Percentiles rank a stretch among this genome's conserved stretches.
These are phyloP conservation scores for Pimephales promelas DNA, from an alignment of 2,113 vertebrate genomes.

Conservation along the genomic window DNA sequence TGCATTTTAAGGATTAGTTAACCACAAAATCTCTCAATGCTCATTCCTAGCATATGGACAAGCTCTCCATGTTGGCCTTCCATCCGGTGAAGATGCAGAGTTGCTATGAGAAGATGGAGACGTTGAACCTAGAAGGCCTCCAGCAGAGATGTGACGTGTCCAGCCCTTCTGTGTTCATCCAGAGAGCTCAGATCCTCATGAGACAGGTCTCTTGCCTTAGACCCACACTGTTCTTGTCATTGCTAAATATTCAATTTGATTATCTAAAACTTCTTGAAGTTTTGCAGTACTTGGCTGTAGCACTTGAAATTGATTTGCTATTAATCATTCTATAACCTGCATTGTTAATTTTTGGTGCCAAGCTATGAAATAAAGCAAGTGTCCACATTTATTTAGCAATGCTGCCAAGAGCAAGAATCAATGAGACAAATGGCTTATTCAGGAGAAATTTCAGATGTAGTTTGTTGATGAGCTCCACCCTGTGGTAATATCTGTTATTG, in stretches of 20 bases:
- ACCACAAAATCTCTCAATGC: neutral
- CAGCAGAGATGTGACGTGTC: constrained; percentile 93
- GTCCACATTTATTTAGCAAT: no score
- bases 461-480: constrained; percentile 9
- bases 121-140: constrained; percentile 90
- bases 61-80: constrained; percentile 91
- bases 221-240: neutral
- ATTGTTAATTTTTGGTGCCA: no score
- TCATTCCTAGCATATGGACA: constrained; percentile 87
- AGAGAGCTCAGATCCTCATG: constrained; percentile 96
- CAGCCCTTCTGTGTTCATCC: constrained; percentile 88
- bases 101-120: constrained; percentile 92
- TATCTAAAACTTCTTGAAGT: no score
- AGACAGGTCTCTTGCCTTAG: constrained; percentile 81
- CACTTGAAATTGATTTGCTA: no score
- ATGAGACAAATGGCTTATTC: no score
- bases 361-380: no score
- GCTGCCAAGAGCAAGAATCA: no score
- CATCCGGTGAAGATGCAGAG: constrained; percentile 98
- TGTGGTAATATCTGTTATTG: neutral
- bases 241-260: no score
- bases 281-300: no score
- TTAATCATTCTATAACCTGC: no score
- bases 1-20: neutral
- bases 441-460: no score